Conservation (phyloP, 2,113 vertebrate species). For the Alectura lathami region DNA sequence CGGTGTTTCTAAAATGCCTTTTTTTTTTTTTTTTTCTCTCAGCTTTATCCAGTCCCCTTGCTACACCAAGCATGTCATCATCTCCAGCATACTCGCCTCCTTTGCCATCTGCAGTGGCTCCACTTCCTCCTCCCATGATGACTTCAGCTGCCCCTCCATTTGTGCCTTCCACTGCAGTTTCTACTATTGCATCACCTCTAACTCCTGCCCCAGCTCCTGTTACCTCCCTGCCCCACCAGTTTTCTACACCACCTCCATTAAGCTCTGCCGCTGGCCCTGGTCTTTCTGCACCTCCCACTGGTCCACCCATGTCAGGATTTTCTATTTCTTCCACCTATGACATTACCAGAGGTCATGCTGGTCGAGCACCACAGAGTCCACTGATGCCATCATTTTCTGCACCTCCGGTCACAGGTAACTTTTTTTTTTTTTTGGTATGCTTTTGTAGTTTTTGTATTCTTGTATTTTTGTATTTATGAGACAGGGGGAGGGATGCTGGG, state of each 20-base stretch:
- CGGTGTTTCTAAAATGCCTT: not conserved
- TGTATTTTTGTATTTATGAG: not conserved
- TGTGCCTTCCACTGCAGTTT: conserved; percentile 31
- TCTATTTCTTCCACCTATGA: conserved; percentile 83
- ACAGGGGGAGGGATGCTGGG: not conserved
- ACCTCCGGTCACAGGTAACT: conserved; percentile 81
- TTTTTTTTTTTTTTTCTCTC: not conserved
- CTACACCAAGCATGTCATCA: conserved; percentile 41
- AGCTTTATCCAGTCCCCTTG: conserved; percentile 71
- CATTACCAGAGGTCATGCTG: conserved; percentile 93
- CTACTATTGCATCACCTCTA: not conserved
- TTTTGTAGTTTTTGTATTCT: too few relatives aligned
- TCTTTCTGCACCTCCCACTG: conserved; percentile 72
- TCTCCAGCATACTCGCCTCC: conserved; percentile 51
- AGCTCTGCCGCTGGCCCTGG: conserved; percentile 37
- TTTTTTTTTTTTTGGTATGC: not conserved
- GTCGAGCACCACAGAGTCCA: conserved; percentile 92
- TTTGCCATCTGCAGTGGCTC: conserved; percentile 41
- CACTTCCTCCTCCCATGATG: conserved; percentile 55
- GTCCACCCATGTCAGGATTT: conserved; percentile 85
- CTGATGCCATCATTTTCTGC: conserved; percentile 90
- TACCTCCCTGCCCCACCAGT: not conserved
- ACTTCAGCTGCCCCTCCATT: conserved; percentile 65
- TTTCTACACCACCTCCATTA: conserved; percentile 37
- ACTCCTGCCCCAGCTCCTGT: not conserved